Conservation (phyloP, 2,797 vertebrate genomes). For the Danio tinwini region DNA sequence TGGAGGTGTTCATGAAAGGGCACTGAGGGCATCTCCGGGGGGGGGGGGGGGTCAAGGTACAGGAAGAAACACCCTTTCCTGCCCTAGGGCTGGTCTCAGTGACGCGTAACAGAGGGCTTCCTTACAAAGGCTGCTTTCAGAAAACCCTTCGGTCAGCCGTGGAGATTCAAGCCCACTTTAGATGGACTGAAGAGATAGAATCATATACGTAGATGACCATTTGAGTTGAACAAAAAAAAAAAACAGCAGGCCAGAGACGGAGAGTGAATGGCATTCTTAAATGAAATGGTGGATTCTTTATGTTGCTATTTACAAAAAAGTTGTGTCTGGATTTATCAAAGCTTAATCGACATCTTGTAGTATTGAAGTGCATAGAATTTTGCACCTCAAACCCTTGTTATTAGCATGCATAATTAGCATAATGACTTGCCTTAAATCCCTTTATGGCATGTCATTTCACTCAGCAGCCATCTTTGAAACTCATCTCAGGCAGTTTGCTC, state of each 20-base stretch:
- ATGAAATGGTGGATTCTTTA: neutral
- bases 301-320: slow-evolving; percentile 11
- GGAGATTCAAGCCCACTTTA: slow-evolving; percentile 36
- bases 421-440: too few species aligned
- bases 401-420: too few species aligned
- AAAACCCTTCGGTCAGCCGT: slow-evolving; percentile 15
- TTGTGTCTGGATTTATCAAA: too few species aligned
- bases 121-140: slow-evolving; percentile 66
- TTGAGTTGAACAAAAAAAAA: slow-evolving; percentile 8
- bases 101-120: slow-evolving; percentile 66
- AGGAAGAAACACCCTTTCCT: slow-evolving; percentile 81
- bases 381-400: too few species aligned
- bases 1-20: slow-evolving; percentile 38
- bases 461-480: too few species aligned
- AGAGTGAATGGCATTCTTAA: neutral
- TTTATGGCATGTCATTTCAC: too few species aligned
- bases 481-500: too few species aligned
- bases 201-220: slow-evolving; percentile 34
- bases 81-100: slow-evolving; percentile 65
- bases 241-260: slow-evolving; percentile 5
- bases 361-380: too few species aligned
- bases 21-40: slow-evolving; percentile 21
- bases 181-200: slow-evolving; percentile 42
- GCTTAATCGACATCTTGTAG: too few species aligned
- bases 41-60: slow-evolving; percentile 62